phyloP scores from a whole-genome alignment of 2,113 vertebrate species.

The Otocyon megalotis region DNA sequence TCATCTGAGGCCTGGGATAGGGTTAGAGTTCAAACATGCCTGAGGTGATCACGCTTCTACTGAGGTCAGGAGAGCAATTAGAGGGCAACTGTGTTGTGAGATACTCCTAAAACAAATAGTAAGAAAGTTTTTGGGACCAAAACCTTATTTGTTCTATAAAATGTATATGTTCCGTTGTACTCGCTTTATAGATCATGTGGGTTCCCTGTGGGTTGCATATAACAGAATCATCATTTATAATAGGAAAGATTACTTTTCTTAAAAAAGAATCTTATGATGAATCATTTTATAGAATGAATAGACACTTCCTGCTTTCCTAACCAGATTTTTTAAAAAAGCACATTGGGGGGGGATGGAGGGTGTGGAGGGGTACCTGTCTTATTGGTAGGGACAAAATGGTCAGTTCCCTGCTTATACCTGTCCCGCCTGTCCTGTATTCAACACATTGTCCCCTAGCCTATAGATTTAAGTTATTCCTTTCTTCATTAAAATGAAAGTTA shows the following conservation, averaged over 20 bases:
- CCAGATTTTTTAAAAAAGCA: neutral
- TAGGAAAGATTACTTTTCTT: slow-evolving; percentile 15
- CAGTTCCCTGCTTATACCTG: neutral
- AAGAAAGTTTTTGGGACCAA: neutral
- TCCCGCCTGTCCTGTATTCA: neutral
- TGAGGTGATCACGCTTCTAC: neutral
- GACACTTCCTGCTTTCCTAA: neutral
- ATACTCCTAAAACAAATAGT: neutral
- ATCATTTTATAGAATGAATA: neutral
- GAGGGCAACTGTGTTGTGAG: neutral
- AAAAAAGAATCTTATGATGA: neutral
- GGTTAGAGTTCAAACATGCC: neutral
- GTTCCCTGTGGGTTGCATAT: neutral
- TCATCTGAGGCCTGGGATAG: neutral
- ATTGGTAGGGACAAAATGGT: neutral
- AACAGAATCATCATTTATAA: slow-evolving; percentile 2
- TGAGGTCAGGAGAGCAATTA: neutral
- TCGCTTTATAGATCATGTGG: neutral
- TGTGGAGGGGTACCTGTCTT: neutral
- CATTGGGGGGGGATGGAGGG: too few species aligned
- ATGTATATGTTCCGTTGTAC: neutral
- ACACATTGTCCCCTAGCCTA: neutral
- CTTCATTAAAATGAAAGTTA: slow-evolving; percentile 26
- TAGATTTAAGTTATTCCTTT: neutral
- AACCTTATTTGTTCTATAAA: neutral